Percentiles rank a stretch among this genome's conserved stretches.
Evolutionary conservation across 1,140 invertebrate species (phyloP).

Genomic region (Pogonus chalceus): DNA sequence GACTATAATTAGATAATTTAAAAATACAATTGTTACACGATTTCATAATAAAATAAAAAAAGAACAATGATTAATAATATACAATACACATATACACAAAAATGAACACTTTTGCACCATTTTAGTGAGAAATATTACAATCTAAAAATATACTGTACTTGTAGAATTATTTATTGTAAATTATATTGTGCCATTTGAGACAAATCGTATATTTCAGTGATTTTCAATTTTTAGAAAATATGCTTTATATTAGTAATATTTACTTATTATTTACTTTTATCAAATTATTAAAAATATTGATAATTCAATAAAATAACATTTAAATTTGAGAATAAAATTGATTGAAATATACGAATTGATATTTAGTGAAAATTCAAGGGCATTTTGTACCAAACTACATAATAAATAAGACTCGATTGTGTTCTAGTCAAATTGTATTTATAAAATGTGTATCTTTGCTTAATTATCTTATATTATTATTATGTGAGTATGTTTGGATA

Average conservation of each 20-base stretch:
- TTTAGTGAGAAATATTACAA: slow-evolving; percentile 5
- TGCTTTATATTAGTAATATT: too few species aligned
- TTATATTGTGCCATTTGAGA: too few species aligned
- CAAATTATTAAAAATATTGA: too few species aligned
- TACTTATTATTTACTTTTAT: too few species aligned
- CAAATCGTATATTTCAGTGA: too few species aligned
- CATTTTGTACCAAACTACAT: slow-evolving; percentile 44
- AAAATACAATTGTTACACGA: neutral
- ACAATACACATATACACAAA: neutral
- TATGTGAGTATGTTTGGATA: neutral
- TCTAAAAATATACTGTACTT: too few species aligned
- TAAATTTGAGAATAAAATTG: too few species aligned
- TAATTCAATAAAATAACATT: too few species aligned
- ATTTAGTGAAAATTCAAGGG: slow-evolving; percentile 74
- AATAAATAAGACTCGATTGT: neutral
- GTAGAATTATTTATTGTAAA: too few species aligned
- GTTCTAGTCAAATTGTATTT: neutral
- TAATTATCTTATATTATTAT: neutral
- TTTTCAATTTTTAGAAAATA: too few species aligned
- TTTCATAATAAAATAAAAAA: neutral
- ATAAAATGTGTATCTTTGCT: neutral
- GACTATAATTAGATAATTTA: too few species aligned
- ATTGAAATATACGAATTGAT: too few species aligned
- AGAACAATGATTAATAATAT: neutral
- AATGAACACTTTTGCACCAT: slow-evolving; percentile 7